phyloP scores from a whole-genome alignment of 2,113 vertebrate genomes.

The Cololabis saira region DNA sequence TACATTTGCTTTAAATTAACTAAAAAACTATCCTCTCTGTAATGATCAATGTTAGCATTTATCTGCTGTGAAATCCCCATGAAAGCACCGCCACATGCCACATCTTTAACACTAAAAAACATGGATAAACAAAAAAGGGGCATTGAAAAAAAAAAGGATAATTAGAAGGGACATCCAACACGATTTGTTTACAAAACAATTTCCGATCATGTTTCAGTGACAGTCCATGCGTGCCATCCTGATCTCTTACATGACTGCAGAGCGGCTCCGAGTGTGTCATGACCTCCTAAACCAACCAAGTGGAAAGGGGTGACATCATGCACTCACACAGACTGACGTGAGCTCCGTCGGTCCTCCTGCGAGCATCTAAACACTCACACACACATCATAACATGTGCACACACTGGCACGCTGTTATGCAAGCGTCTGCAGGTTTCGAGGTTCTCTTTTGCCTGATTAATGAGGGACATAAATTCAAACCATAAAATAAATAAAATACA shows the following conservation, averaged over 20 bases:
- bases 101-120: too few relatives aligned
- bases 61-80: too few relatives aligned
- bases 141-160: too few relatives aligned
- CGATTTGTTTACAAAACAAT: conserved; percentile 22
- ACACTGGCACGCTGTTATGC: neutral
- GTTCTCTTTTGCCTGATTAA: too few relatives aligned
- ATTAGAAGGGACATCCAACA: neutral
- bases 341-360: neutral
- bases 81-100: too few relatives aligned
- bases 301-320: conserved; percentile 63
- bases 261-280: conserved; percentile 37
- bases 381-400: neutral
- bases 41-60: too few relatives aligned
- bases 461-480: too few relatives aligned
- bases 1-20: too few relatives aligned
- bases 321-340: conserved; percentile 36
- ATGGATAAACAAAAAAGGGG: too few relatives aligned
- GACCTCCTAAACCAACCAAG: conserved; percentile 58
- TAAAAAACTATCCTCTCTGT: too few relatives aligned
- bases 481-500: too few relatives aligned
- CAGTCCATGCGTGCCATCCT: conserved; percentile 18
- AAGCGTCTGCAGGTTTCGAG: too few relatives aligned
- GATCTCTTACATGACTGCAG: conserved; percentile 23
- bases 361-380: conserved; percentile 9
- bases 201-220: conserved; percentile 11